A percentile compares a stretch with the other conserved stretches of the same genome.
phyloP scores from a whole-genome alignment of 2,888 invertebrate species.

The Tinea pellionella region DNA sequence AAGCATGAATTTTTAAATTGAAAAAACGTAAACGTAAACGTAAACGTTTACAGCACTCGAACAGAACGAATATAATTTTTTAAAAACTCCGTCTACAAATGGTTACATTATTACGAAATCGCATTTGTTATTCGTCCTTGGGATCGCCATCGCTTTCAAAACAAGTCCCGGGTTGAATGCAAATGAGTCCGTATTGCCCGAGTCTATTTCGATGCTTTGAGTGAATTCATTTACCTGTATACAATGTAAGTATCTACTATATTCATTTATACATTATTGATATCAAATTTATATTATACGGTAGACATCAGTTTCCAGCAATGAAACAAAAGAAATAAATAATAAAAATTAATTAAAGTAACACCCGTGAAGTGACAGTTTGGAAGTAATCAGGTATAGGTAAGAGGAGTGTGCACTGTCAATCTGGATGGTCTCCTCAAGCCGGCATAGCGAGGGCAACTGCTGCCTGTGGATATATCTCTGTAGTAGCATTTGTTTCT shows the following conservation, averaged over 20 bases:
- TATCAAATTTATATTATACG: background rate
- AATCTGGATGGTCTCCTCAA: too few species aligned
- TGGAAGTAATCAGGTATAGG: too few species aligned
- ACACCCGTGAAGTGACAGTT: too few species aligned
- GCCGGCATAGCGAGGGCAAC: too few species aligned
- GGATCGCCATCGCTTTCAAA: conserved; percentile 33
- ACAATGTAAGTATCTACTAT: background rate
- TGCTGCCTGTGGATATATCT: too few species aligned
- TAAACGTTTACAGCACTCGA: background rate
- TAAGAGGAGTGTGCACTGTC: too few species aligned
- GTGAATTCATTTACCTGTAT: background rate
- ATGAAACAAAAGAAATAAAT: too few species aligned
- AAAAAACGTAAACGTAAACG: background rate
- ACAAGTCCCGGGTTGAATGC: conserved; percentile 34
- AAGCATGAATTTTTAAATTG: background rate
- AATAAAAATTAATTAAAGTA: too few species aligned
- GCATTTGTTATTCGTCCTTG: conserved; percentile 30
- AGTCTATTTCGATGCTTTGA: conserved; percentile 7
- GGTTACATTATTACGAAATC: conserved; percentile 29
- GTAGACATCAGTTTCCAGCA: background rate
- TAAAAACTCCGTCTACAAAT: background rate
- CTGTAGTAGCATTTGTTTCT: too few species aligned
- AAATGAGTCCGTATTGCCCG: conserved; percentile 26
- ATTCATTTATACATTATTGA: background rate
- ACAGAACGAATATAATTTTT: background rate